Conservation (phyloP, 2,888 invertebrate species). For the Oscheius myriophilus region DNA sequence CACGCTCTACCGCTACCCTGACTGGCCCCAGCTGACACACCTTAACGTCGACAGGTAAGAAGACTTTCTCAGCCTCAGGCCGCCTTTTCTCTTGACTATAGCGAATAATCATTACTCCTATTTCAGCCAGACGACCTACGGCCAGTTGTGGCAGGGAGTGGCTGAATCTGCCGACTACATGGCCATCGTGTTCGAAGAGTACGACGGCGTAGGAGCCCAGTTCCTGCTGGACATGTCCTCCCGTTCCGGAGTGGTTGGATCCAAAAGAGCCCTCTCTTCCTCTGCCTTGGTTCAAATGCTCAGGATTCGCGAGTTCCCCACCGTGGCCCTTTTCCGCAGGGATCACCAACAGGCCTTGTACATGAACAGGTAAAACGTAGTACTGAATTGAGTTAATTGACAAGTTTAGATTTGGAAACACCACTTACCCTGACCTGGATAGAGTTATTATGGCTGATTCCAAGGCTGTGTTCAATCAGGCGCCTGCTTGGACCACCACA, state of each 20-base stretch:
- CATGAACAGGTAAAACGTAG: conserved; percentile 56
- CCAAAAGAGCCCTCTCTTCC: conserved; percentile 60
- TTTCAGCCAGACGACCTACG: conserved; percentile 60
- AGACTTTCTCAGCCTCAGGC: too few species aligned
- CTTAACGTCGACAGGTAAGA: conserved; percentile 57
- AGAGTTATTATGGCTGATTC: conserved; percentile 42
- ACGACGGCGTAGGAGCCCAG: conserved; percentile 63
- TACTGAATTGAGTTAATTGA: neutral
- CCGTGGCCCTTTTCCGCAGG: conserved; percentile 66
- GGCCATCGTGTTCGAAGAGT: conserved; percentile 67
- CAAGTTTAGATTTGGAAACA: conserved; percentile 37
- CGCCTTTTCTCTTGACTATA: neutral
- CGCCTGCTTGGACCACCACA: conserved; percentile 35
- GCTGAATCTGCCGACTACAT: conserved; percentile 61
- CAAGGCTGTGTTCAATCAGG: conserved; percentile 26
- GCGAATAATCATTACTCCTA: neutral
- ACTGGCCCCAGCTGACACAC: conserved; percentile 68
- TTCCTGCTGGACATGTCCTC: conserved; percentile 65
- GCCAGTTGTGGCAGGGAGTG: conserved; percentile 66
- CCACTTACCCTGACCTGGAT: conserved; percentile 51
- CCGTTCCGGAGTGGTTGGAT: conserved; percentile 56
- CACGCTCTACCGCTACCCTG: conserved; percentile 61
- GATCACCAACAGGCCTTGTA: conserved; percentile 69
- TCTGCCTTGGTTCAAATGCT: conserved; percentile 66
- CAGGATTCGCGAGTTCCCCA: conserved; percentile 59